Percentiles rank a stretch among this genome's conserved stretches.
These are phyloP conservation scores for Notarius quadriscutis DNA, from an alignment of 2,113 vertebrate species.

Conservation along the genomic window DNA sequence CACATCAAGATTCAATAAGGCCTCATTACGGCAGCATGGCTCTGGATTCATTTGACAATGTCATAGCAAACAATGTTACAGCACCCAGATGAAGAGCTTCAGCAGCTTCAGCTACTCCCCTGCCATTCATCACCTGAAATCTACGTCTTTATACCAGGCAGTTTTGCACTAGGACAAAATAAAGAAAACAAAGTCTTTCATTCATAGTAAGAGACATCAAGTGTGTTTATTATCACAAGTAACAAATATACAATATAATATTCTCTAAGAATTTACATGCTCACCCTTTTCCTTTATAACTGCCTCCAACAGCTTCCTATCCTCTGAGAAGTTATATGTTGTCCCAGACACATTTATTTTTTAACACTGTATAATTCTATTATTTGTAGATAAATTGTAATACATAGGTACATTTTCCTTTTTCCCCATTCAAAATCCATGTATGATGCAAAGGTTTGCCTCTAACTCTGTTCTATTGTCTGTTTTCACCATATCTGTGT, in stretches of 20 bases:
- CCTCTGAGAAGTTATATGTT: not conserved
- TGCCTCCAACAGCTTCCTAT: not conserved
- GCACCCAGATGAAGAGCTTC: constrained; percentile 46
- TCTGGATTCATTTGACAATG: constrained; percentile 63
- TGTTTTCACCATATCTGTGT: not conserved
- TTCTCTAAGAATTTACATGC: not conserved
- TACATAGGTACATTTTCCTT: not conserved
- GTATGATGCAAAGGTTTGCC: not conserved
- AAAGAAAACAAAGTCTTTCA: not conserved
- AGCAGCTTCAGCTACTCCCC: constrained; percentile 24
- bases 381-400: constrained; percentile 5
- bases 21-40: constrained; percentile 57
- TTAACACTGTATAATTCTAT: not conserved
- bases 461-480: not conserved
- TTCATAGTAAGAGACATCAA: not conserved
- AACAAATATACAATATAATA: not conserved
- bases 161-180: too few relatives aligned
- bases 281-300: not conserved
- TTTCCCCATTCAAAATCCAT: not conserved
- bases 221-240: not conserved
- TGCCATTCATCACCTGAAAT: constrained; percentile 33
- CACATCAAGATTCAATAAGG: constrained; percentile 60
- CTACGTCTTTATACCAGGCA: not conserved
- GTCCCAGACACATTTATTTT: not conserved
- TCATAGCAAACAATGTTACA: constrained; percentile 65